Conservation (phyloP, 2,113 vertebrate species). For the Puffinus mauretanicus region DNA sequence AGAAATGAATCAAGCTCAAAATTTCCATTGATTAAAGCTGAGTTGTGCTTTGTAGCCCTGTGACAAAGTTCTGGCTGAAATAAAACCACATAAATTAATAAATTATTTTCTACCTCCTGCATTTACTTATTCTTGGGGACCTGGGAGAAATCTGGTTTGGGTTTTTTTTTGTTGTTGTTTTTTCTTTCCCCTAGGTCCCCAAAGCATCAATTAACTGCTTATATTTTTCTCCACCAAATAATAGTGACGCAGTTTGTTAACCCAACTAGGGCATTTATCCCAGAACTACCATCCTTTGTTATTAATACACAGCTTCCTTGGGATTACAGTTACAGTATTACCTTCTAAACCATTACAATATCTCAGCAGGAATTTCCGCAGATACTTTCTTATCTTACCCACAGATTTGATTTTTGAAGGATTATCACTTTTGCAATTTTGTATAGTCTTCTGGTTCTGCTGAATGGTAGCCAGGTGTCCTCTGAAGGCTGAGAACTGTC, state of each 20-base stretch:
- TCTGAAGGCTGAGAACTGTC: neutral
- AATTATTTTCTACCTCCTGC: neutral
- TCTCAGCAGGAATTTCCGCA: neutral
- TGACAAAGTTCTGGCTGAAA: conserved; percentile 18
- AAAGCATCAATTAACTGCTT: conserved; percentile 63
- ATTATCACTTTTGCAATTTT: neutral
- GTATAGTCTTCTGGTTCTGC: neutral
- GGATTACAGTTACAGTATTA: neutral
- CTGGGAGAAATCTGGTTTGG: neutral
- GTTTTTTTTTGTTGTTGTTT: neutral
- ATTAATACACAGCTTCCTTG: neutral
- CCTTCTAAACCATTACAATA: neutral
- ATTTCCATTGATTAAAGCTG: conserved; percentile 14
- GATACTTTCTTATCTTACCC: neutral
- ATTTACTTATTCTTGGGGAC: conserved; percentile 1
- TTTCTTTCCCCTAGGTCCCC: neutral
- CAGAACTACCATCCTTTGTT: conserved; percentile 5
- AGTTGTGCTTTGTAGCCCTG: neutral
- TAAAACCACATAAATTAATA: neutral
- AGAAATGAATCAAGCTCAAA: conserved; percentile 16
- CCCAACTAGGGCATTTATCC: conserved; percentile 6
- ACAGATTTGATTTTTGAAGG: neutral
- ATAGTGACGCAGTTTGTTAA: conserved; percentile 26
- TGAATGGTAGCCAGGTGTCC: neutral
- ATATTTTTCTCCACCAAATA: conserved; percentile 45